These are phyloP conservation scores for Caloenas nicobarica DNA, from an alignment of 2,113 vertebrate genomes.

Conservation along the genomic window DNA sequence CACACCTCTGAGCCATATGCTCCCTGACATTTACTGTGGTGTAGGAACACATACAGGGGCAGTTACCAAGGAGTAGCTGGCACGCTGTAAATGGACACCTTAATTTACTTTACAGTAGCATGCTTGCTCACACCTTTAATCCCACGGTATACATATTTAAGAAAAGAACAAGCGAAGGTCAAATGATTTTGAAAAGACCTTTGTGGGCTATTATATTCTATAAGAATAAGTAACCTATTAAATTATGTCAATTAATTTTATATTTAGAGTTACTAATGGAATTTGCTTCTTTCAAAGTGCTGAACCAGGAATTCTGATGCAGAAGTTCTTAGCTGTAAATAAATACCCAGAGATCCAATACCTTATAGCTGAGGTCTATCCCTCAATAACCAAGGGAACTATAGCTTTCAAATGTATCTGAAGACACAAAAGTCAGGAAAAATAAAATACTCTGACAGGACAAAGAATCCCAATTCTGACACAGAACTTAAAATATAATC, in stretches of 20 bases:
- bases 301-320: neutral
- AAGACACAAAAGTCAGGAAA: neutral
- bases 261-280: neutral
- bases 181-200: neutral
- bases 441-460: neutral
- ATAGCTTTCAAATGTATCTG: neutral
- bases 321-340: neutral
- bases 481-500: neutral
- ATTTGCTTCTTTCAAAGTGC: neutral
- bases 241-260: neutral
- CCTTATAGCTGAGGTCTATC: neutral
- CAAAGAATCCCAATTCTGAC: neutral
- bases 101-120: neutral
- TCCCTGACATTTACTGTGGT: neutral
- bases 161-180: neutral
- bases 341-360: neutral
- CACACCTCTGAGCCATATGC: neutral
- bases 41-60: fast-evolving
- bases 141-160: neutral
- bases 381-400: neutral
- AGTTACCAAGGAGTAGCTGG: neutral
- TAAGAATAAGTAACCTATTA: neutral
- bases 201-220: neutral
- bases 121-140: neutral
- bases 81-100: neutral